Evolutionary conservation across 2,797 vertebrate species (phyloP).

Genomic region (Hippopotamyrus pictus): DNA sequence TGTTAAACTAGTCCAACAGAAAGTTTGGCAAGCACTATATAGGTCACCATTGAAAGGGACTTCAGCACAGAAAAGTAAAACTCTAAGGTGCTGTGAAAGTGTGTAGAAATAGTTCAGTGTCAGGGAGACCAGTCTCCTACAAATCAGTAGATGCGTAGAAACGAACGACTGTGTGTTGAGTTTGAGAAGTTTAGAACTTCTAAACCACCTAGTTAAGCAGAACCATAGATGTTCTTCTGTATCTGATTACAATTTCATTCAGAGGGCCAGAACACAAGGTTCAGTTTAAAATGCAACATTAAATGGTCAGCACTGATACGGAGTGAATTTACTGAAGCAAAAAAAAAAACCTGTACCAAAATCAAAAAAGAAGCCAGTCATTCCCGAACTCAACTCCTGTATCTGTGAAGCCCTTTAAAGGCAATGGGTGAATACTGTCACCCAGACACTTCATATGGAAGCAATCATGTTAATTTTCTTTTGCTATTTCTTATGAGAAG

Average conservation of each 20-base stretch:
- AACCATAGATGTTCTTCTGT: neutral
- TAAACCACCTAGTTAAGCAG: neutral
- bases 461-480: slow-evolving; percentile 10
- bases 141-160: neutral
- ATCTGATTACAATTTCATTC: neutral
- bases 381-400: neutral
- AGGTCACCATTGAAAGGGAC: neutral
- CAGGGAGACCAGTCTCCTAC: neutral
- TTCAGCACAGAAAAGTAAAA: neutral
- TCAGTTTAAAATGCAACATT: neutral
- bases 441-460: neutral
- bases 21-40: neutral
- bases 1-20: neutral
- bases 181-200: neutral
- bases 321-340: neutral
- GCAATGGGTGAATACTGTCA: neutral
- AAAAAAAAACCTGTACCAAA: neutral
- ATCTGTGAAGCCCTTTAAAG: neutral
- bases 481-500: neutral
- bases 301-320: neutral
- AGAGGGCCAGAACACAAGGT: neutral
- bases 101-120: neutral
- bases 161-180: neutral
- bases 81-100: neutral
- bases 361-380: neutral